These are phyloP conservation scores for Palythoa heliodiscus DNA, from an alignment of 92 coral and sea anemone genomes.

Conservation along the genomic window DNA sequence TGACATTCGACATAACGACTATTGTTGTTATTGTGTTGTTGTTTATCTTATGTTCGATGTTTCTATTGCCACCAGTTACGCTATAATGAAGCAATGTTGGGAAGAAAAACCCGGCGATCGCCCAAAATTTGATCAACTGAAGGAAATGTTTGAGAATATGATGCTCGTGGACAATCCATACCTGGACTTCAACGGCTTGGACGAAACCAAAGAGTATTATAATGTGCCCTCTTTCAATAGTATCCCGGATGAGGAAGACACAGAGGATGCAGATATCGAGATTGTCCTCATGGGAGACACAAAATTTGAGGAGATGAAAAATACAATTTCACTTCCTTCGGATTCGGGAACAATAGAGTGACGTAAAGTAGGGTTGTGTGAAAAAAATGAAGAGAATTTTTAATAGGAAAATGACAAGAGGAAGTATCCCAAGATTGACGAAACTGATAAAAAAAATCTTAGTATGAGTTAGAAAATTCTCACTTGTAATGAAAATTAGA, in stretches of 20 bases:
- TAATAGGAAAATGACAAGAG: neutral
- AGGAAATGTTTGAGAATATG: constrained; percentile 70
- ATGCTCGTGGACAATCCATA: constrained; percentile 84
- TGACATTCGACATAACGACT: no score
- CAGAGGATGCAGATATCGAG: constrained; percentile 46
- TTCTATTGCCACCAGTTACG: constrained; percentile 48
- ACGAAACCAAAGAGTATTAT: constrained; percentile 78
- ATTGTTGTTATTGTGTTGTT: no score
- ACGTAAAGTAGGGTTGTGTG: neutral
- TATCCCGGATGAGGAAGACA: constrained; percentile 45
- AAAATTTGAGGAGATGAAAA: constrained; percentile 8
- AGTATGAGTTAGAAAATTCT: no score
- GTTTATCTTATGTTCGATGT: neutral
- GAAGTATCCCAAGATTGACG: neutral
- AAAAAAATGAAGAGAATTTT: neutral
- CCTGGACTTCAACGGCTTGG: constrained; percentile 74
- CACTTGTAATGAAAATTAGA: no score
- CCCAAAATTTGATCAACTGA: constrained; percentile 62
- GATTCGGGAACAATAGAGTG: neutral
- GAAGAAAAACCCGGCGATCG: constrained; percentile 69
- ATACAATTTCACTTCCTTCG: neutral
- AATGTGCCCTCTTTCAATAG: constrained; percentile 90
- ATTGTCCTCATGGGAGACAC: constrained; percentile 13
- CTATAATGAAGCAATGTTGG: constrained; percentile 75
- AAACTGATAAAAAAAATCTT: no score